These are phyloP conservation scores for Chloroceryle amazona DNA, from an alignment of 2,797 vertebrate genomes.

Conservation along the genomic window DNA sequence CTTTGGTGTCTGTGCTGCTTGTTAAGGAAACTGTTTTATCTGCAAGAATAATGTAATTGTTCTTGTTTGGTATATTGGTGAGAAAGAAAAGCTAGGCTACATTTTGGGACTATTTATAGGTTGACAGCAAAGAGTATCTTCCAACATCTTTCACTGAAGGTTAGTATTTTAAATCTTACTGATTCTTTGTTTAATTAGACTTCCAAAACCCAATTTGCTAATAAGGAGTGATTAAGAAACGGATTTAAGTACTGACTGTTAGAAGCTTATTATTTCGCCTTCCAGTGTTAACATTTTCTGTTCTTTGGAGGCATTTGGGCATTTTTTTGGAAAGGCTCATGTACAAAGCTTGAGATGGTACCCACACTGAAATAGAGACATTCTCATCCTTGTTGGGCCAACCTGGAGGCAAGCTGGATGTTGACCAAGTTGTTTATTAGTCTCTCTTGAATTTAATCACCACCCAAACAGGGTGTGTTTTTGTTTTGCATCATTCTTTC, in stretches of 20 bases:
- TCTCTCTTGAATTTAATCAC: not conserved
- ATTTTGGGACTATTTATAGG: not conserved
- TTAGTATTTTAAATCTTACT: not conserved
- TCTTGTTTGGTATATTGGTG: not conserved
- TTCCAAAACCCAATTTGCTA: not conserved
- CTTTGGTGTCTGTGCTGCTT: not conserved
- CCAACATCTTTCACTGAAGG: not conserved
- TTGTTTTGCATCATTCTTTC: not conserved
- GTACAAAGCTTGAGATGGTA: not conserved
- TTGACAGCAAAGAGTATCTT: not conserved
- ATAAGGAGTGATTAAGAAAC: constrained; percentile 22
- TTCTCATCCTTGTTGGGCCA: not conserved
- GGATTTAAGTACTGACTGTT: not conserved
- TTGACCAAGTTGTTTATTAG: not conserved
- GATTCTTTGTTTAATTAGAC: not conserved
- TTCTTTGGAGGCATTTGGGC: not conserved
- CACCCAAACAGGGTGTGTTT: not conserved
- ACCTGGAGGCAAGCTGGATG: not conserved
- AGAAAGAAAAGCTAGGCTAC: not conserved
- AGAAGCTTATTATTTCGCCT: not conserved
- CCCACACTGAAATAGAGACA: not conserved
- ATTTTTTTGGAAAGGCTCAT: not conserved
- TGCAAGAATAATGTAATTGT: not conserved
- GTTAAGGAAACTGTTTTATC: not conserved
- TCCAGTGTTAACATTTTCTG: not conserved